Conservation (phyloP, 2,888 invertebrate genomes). For the Agrochola lychnidis region DNA sequence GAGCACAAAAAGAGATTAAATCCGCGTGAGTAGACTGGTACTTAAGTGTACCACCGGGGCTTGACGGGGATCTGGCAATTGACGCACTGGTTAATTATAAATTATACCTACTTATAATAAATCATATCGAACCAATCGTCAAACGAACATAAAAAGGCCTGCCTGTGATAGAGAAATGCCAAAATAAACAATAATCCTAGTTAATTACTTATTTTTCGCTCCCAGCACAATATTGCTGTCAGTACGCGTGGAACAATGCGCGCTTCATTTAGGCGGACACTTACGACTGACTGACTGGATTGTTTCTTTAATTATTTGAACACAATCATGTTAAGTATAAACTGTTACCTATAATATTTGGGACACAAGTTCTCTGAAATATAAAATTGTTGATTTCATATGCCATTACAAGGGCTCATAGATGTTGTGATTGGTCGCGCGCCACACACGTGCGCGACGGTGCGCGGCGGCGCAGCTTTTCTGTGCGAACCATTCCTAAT, state of each 20-base stretch:
- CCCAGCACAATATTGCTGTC: neutral
- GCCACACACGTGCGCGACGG: neutral
- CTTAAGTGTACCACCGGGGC: too few species aligned
- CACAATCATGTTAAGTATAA: neutral
- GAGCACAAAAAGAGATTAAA: too few species aligned
- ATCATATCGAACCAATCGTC: neutral
- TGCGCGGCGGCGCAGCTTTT: neutral
- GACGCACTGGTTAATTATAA: neutral
- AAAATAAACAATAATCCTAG: neutral
- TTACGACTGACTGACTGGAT: neutral
- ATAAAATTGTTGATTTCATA: neutral
- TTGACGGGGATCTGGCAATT: too few species aligned
- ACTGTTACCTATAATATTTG: neutral
- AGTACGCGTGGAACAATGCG: neutral
- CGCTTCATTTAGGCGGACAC: neutral
- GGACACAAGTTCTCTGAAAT: neutral
- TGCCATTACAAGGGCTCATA: neutral
- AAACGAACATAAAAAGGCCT: neutral
- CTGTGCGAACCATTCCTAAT: conserved; percentile 43
- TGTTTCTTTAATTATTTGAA: neutral
- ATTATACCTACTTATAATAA: neutral
- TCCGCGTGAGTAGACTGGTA: too few species aligned
- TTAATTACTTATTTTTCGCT: conserved; percentile 10
- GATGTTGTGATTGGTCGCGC: conserved; percentile 15
- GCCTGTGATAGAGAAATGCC: neutral